Base-by-base conservation (phyloP, 2,113 vertebrate species). In the Tachysurus vachellii region DNA sequence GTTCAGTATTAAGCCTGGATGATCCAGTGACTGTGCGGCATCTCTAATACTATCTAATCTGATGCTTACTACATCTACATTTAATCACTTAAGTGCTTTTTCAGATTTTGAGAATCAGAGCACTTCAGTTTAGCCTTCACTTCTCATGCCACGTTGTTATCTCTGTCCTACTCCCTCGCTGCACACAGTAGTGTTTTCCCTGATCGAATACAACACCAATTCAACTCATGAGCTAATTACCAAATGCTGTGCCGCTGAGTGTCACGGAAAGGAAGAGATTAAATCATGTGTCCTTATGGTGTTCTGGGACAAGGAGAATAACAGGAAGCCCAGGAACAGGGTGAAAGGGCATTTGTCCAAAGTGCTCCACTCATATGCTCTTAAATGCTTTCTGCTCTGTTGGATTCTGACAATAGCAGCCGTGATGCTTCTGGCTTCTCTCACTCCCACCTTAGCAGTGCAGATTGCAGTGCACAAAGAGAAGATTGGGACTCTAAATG, bases 361-460 rank as follows among this genome's bases (percentile, higher is more conserved):
- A 86, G 73, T 83, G 83, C 86, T 86, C 50, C 19, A 85, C 82
- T 66, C 73, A 87, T 85, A 83, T 86, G 70, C 90, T 89, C 91
- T 93, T 87, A 85, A 90, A 90, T 87, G 83, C 79, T 90, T 94
- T 93, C 91, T 73, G 92, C 94, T 95, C 92, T 92, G 95, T 86
- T 93, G 92, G 93, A 89, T 89, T 86, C 50, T 85, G 88, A 94
- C 93, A 95, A 94, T 92, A 91, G 85, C 50, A 0, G 89, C 76
- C 53, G 88, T 88, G 90, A 91, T 54, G 89, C 93, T 89, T 61
- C 87, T 91, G 93, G 92, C 91, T 93, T 89, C 91, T 93, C 89
- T 87, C 89, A 90, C 92, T 92, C 91, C 92, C 91, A 93, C 94
- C 92, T 53, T 88, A 42, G 86, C 66, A 16, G 85, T 84, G 82